phyloP scores from a whole-genome alignment of 1,140 invertebrate genomes.

The Drosophila pachea region DNA sequence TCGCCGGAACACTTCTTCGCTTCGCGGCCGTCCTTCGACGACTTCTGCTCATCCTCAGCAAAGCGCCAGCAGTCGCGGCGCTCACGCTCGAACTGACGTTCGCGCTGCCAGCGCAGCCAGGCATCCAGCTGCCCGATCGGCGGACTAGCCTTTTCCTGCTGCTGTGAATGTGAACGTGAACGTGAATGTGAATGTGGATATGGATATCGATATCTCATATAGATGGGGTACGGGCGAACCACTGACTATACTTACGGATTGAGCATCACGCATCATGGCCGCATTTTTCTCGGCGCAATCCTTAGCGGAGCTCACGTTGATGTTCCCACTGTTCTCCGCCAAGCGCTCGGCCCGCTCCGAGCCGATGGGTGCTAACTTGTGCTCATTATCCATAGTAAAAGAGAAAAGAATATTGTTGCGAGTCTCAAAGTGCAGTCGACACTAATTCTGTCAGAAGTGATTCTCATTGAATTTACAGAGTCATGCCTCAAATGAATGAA shows the following conservation, averaged over 20 bases:
- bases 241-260: constrained; percentile 3
- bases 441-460: constrained; percentile 1
- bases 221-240: too few species aligned
- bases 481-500: constrained; percentile 3
- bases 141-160: neutral
- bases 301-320: neutral
- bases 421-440: neutral
- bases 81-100: constrained; percentile 26
- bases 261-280: neutral
- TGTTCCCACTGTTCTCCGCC: constrained; percentile 10
- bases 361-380: constrained; percentile 17
- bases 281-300: neutral
- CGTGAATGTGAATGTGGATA: neutral
- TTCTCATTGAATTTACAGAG: constrained; percentile 1
- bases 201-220: too few species aligned
- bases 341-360: constrained; percentile 18
- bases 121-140: constrained; percentile 2
- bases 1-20: neutral
- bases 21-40: neutral
- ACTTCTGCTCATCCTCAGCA: constrained; percentile 6
- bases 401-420: neutral
- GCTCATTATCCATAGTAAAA: neutral
- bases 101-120: constrained; percentile 31
- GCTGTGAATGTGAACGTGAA: neutral
- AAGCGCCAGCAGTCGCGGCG: constrained; percentile 22